phyloP scores from a whole-genome alignment of 2,113 vertebrate genomes.

The Platysteira castanea region DNA sequence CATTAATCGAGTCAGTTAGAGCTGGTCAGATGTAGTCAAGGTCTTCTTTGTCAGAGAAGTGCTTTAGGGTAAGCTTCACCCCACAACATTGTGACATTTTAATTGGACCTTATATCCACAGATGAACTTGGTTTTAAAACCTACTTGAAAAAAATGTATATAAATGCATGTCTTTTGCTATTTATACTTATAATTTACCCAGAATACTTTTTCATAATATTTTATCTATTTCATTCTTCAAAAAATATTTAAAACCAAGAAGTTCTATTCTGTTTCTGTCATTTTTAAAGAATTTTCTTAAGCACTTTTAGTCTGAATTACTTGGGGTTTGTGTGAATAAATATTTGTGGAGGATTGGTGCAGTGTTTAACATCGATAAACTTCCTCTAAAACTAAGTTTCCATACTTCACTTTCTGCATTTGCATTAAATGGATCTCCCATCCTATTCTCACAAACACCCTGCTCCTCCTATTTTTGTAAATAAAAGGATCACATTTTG shows the following conservation, averaged over 20 bases:
- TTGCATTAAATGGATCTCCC: background rate
- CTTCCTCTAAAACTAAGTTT: background rate
- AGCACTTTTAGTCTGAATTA: background rate
- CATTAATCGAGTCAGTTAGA: background rate
- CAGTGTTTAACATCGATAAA: background rate
- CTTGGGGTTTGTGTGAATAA: background rate
- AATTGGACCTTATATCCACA: background rate
- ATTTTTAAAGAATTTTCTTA: background rate
- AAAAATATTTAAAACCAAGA: background rate
- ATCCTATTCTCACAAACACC: background rate
- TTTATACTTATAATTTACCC: background rate
- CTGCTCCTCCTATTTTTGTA: accelerated
- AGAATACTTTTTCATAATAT: background rate
- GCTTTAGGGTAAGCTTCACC: background rate
- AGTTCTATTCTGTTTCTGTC: background rate
- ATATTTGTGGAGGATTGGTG: background rate
- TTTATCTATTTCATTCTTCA: background rate
- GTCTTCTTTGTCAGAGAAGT: background rate
- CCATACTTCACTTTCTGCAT: background rate
- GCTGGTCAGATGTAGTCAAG: background rate
- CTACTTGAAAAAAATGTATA: background rate
- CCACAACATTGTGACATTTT: background rate
- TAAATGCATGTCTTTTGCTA: background rate
- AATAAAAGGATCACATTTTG: background rate
- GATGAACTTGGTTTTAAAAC: background rate